Evolutionary conservation across 2,797 vertebrate species (phyloP).

Genomic region (Danio aesculapii): DNA sequence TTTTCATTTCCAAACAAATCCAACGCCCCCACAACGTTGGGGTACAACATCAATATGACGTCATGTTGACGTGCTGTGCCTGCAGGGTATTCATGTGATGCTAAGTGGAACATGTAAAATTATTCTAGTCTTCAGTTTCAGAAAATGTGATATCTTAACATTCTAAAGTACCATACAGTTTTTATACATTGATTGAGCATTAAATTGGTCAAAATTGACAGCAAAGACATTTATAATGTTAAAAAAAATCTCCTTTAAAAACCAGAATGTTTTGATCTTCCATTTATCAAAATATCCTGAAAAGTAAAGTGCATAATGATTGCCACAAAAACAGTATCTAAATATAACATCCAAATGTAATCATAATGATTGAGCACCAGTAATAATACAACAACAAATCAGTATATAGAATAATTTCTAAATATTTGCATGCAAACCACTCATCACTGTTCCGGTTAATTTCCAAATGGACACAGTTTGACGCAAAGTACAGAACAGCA

Average conservation of each 20-base stretch:
- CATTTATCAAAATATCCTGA: not conserved
- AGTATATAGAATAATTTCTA: too few relatives aligned
- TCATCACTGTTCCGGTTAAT: not conserved
- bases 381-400: not conserved
- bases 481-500: slow-evolving; percentile 1
- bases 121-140: too few relatives aligned
- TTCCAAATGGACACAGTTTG: not conserved
- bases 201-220: not conserved
- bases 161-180: too few relatives aligned
- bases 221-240: not conserved
- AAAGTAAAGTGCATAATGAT: not conserved
- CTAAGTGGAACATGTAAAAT: too few relatives aligned
- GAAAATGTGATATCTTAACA: too few relatives aligned
- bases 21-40: too few relatives aligned
- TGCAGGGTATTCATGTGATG: too few relatives aligned
- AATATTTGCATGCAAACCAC: not conserved
- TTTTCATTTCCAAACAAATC: too few relatives aligned
- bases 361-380: not conserved
- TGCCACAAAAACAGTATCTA: not conserved
- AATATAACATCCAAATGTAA: too few relatives aligned
- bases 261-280: not conserved
- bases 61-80: too few relatives aligned
- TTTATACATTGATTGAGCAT: too few relatives aligned
- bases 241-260: not conserved
- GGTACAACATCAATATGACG: too few relatives aligned